Evolutionary conservation across 2,888 invertebrate species (phyloP).

Genomic region (Pseudolycoriella hygida): DNA sequence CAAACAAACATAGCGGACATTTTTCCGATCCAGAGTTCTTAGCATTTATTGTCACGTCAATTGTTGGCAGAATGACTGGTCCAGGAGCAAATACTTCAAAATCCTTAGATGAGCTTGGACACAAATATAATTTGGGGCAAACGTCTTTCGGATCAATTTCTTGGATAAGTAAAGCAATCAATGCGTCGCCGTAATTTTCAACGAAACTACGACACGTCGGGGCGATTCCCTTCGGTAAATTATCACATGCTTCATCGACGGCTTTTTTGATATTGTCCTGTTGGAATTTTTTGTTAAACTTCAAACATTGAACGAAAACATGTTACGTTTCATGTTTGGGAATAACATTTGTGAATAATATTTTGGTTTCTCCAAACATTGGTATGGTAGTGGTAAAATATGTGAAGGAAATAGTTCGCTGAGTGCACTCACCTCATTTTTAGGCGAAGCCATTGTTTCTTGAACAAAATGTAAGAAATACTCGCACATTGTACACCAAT

Average conservation of each 20-base stretch:
- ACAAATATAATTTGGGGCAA: conserved; percentile 54
- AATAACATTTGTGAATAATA: not conserved
- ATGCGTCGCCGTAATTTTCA: conserved; percentile 57
- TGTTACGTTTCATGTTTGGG: not conserved
- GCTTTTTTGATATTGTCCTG: conserved; percentile 49
- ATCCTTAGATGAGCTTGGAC: conserved; percentile 37
- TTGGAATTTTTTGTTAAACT: too few species aligned
- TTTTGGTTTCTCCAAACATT: not conserved
- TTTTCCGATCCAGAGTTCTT: conserved; percentile 41
- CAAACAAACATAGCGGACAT: conserved; percentile 72
- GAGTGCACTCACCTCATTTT: conserved; percentile 45
- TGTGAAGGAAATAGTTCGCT: too few species aligned
- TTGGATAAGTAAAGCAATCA: conserved; percentile 61
- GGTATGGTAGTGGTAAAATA: not conserved
- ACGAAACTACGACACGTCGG: conserved; percentile 57
- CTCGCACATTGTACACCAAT: conserved; percentile 59
- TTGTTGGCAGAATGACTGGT: conserved; percentile 16
- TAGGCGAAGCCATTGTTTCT: conserved; percentile 46
- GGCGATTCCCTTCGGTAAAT: conserved; percentile 41
- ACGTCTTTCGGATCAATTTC: conserved; percentile 25
- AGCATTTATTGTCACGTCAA: conserved; percentile 9
- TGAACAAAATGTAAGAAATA: conserved; percentile 68
- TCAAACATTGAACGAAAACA: not conserved
- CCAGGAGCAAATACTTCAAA: conserved; percentile 34
- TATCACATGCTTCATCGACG: conserved; percentile 50